Evolutionary conservation across 2,888 invertebrate species (phyloP).

Genomic region (Bombyx huttoni): DNA sequence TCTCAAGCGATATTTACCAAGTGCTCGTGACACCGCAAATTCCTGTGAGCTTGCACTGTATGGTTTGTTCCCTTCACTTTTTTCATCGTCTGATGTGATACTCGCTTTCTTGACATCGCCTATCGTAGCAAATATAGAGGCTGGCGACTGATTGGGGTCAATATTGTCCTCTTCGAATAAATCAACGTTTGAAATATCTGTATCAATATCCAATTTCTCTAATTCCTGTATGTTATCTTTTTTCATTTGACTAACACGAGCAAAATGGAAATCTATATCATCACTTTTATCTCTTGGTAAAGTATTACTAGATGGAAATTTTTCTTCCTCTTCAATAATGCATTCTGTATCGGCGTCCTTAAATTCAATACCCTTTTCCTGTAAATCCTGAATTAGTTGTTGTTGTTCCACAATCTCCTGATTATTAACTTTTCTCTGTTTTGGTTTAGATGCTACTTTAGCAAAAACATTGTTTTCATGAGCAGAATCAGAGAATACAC

Average conservation of each 20-base stretch:
- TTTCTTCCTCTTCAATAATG: slow-evolving; percentile 49
- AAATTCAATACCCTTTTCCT: slow-evolving; percentile 55
- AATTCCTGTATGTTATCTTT: slow-evolving; percentile 60
- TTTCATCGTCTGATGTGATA: slow-evolving; percentile 68
- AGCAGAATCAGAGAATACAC: slow-evolving; percentile 78
- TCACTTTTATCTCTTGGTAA: slow-evolving; percentile 63
- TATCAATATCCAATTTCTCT: slow-evolving; percentile 70
- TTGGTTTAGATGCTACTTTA: slow-evolving; percentile 68
- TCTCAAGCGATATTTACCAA: slow-evolving; percentile 83
- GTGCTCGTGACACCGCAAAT: slow-evolving; percentile 85
- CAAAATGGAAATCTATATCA: slow-evolving; percentile 67
- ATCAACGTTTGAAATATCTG: slow-evolving; percentile 72
- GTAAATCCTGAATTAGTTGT: slow-evolving; percentile 59
- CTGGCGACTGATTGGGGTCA: slow-evolving; percentile 75
- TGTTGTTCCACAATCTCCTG: slow-evolving; percentile 67
- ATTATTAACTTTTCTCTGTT: slow-evolving; percentile 56
- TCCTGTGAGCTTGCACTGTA: slow-evolving; percentile 82
- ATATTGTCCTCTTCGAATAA: slow-evolving; percentile 74
- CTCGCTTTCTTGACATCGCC: slow-evolving; percentile 80
- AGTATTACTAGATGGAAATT: slow-evolving; percentile 20
- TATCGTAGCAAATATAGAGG: slow-evolving; percentile 80
- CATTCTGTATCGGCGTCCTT: slow-evolving; percentile 40
- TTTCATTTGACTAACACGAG: slow-evolving; percentile 67
- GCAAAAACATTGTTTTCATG: slow-evolving; percentile 76
- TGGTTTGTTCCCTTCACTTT: slow-evolving; percentile 66